A percentile compares a stretch with the other conserved stretches of the same genome.
phyloP scores from a whole-genome alignment of 2,113 vertebrate species.

The Zeus faber region DNA sequence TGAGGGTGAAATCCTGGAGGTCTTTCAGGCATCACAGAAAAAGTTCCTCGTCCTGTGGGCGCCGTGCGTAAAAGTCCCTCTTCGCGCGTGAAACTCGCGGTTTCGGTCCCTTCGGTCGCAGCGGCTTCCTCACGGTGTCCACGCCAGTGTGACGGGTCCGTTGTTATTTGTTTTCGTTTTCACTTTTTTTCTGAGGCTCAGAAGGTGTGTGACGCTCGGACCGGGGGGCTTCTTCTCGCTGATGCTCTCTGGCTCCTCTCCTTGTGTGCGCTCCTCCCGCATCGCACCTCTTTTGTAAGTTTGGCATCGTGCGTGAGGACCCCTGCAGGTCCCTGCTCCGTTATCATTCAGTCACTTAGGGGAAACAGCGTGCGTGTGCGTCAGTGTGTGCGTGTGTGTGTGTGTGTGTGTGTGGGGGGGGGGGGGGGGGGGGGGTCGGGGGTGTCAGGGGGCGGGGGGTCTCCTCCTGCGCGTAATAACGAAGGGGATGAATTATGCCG shows the following conservation, averaged over 20 bases:
- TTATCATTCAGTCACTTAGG: slow-evolving; percentile 85
- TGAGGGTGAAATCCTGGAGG: not conserved
- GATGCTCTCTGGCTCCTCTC: slow-evolving; percentile 27
- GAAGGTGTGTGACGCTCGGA: slow-evolving; percentile 18
- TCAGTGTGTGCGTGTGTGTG: not conserved
- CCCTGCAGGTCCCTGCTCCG: slow-evolving; percentile 80
- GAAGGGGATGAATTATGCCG: not conserved
- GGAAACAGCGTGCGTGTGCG: slow-evolving; percentile 57
- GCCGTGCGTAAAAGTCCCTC: slow-evolving; percentile 14
- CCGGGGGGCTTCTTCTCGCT: slow-evolving; percentile 19
- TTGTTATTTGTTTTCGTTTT: too few relatives aligned
- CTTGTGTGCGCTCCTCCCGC: slow-evolving; percentile 54
- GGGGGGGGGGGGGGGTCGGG: slow-evolving; percentile 45
- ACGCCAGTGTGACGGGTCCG: too few relatives aligned
- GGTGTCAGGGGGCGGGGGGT: slow-evolving; percentile 29
- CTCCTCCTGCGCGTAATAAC: slow-evolving; percentile 4
- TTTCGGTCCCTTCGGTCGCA: not conserved
- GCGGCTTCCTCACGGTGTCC: slow-evolving; percentile 22
- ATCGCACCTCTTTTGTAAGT: slow-evolving; percentile 81
- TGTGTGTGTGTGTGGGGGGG: slow-evolving; percentile 21
- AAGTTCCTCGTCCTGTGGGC: slow-evolving; percentile 11
- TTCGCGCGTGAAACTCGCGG: slow-evolving; percentile 57
- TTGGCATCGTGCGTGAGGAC: slow-evolving; percentile 68
- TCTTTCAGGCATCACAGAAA: slow-evolving; percentile 20
- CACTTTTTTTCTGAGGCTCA: too few relatives aligned